Evolutionary conservation across 1,140 invertebrate species (phyloP).

Genomic region (Zaprionus vittiger): DNA sequence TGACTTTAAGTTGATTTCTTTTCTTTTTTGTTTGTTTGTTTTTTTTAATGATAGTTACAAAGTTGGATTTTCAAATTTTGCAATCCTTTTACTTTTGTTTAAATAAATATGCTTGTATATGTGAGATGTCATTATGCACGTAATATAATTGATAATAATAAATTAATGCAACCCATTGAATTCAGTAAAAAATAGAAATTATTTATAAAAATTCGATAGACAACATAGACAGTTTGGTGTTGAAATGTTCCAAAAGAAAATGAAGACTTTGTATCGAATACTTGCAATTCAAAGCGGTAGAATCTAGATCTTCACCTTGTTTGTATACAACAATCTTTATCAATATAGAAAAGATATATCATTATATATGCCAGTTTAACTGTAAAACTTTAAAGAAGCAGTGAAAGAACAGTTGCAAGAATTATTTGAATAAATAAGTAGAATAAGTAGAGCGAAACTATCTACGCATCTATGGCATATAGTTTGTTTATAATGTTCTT

Average conservation of each 20-base stretch:
- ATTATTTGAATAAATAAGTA: constrained; percentile 56
- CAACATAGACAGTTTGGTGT: constrained; percentile 50
- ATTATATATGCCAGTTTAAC: constrained; percentile 54
- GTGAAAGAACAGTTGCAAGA: constrained; percentile 69
- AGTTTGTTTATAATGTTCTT: constrained; percentile 35
- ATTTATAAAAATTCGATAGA: constrained; percentile 61
- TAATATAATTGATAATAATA: constrained; percentile 59
- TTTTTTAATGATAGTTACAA: constrained; percentile 33
- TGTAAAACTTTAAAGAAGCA: constrained; percentile 63
- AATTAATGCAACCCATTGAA: constrained; percentile 75
- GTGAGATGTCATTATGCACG: constrained; percentile 50
- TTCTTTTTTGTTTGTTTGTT: constrained; percentile 7
- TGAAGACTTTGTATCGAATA: constrained; percentile 72
- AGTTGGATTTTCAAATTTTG: constrained; percentile 42
- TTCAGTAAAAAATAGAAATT: constrained; percentile 39
- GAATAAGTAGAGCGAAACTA: constrained; percentile 58
- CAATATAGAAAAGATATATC: constrained; percentile 6
- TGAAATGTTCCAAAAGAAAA: constrained; percentile 51
- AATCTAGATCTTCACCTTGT: constrained; percentile 14
- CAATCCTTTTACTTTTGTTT: constrained; percentile 37
- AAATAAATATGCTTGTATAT: constrained; percentile 69
- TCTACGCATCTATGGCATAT: constrained; percentile 63
- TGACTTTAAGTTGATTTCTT: constrained; percentile 59
- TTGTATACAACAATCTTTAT: constrained; percentile 49
- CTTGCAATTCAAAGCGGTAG: constrained; percentile 35